These are phyloP conservation scores for Hycleus cichorii DNA, from an alignment of 1,140 invertebrate genomes.

Conservation along the genomic window DNA sequence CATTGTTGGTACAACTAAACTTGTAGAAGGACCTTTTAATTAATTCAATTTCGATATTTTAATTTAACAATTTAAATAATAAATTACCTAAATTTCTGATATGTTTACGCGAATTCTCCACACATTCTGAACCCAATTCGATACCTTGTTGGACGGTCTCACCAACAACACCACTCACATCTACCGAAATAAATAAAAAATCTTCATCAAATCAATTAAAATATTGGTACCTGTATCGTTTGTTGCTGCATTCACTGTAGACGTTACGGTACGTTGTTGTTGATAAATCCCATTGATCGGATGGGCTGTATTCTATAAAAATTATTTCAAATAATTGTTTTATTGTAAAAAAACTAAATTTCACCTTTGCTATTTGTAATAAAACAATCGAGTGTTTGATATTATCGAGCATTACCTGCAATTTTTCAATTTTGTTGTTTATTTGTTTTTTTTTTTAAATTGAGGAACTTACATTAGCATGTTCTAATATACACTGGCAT, in stretches of 20 bases:
- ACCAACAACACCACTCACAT: background rate
- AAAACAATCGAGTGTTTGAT: slow-evolving; percentile 97
- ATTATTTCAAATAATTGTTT: background rate
- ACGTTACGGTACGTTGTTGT: slow-evolving; percentile 48
- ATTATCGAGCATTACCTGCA: slow-evolving; percentile 79
- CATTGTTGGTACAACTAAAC: slow-evolving; percentile 70
- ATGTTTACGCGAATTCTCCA: slow-evolving; percentile 40
- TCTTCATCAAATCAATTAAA: background rate
- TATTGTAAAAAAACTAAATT: background rate
- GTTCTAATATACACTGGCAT: slow-evolving; percentile 55
- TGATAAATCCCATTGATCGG: slow-evolving; percentile 78
- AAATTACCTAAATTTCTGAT: slow-evolving; percentile 29
- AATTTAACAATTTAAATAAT: background rate
- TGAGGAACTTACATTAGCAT: slow-evolving; percentile 50
- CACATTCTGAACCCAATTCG: slow-evolving; percentile 55
- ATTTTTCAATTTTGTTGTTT: slow-evolving; percentile 30
- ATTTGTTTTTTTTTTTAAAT: background rate
- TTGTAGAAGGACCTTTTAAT: slow-evolving; percentile 41
- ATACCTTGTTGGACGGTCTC: slow-evolving; percentile 48
- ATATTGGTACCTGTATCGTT: slow-evolving; percentile 15
- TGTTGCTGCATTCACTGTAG: slow-evolving; percentile 21
- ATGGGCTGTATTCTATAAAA: slow-evolving; percentile 75
- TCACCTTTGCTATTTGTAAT: slow-evolving; percentile 93
- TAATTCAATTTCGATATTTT: background rate
- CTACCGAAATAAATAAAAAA: background rate